Evolutionary conservation across 1,140 invertebrate species (phyloP), one percentile per base, ranked within the genome.

Genomic region (Wasmannia auropunctata): DNA sequence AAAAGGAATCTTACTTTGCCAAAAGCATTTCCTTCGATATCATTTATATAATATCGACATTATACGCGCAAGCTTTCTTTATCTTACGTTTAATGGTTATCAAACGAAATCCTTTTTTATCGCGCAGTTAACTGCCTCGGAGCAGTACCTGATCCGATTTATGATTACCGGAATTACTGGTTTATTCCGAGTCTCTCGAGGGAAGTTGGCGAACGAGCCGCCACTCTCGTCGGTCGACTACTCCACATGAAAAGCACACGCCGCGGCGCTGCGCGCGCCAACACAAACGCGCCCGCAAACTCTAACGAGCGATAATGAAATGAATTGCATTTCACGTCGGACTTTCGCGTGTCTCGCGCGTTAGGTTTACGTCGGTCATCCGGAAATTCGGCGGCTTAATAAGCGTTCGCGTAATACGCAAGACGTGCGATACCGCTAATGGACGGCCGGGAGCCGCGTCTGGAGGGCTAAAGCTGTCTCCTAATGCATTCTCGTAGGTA

Each of bases 401-500:
- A 89, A 85, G 58, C 88, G 87, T 76, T 89, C 46, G 67, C 74
- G 84, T 87, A 81, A 89, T 87, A 69, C 65, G 75, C 75, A 90
- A 90, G 86, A 90, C 69, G 62, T 67, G 46, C 43, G 72, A 85
- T 80, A 86, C 86, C 51, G 74, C 85, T 90, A 90, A 90, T 85
- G 88, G 88, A 90, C 75, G 89, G 84, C 80, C 69, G 49, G 34
- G 54, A 87, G 74, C 65, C 49, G 75, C 70, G 77, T 80, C 80
- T 84, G 60, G n/a, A n/a, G n/a, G 85, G 87, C 86, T 70, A 63
- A n/a, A 58, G 86, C 80, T 87, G 75, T 83, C 88, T 86, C 86
- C 88, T 90, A 90, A 90, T 90, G 88, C 40, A 83, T 90, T 75
- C 86, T 85, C 88, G 60, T 85, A 87, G 74, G 67, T 90, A 85